Evolutionary conservation across 2,113 vertebrate genomes (phyloP), one percentile per base, ranked within the genome.

Genomic region (Antennarius striatus): DNA sequence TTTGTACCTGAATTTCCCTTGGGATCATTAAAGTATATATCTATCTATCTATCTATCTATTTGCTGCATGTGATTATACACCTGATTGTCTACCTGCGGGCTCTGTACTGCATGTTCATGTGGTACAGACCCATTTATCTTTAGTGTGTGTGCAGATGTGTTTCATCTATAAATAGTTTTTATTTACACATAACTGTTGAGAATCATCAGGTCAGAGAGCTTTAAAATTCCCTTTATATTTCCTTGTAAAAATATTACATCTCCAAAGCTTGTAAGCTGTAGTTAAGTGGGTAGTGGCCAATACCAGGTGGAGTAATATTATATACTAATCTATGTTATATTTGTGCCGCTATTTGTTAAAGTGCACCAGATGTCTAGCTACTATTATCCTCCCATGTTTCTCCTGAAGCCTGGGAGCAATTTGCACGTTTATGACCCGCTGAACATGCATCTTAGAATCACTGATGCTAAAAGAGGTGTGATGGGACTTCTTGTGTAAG

Each of bases 391-490:
- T 63, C 29, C 39, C 10, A 39, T 56, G 4, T 56, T 46, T n/a
- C 51, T 47, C 2, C 10, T 43, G 0, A 36, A 14, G 39, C 43
- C 10, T 11, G 36, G 53, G 47, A 40, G 16, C 62, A 68, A 48
- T 63, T 73, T 55, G 17, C 15, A 59, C 42, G 14, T 61, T n/a
- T 51, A 48, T 61, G 54, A 60, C 45, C 45, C 45, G 17, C 29
- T 64, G 42, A 46, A 22, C 39, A 55, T 59, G 56, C 39, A 52
- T 12, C 42, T 29, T n/a, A 56, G n/a, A 76, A 56, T 71, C 29
- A 53, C 22, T 60, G 15, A 49, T 73, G 30, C 52, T 62, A 22
- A 72, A 36, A 30, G 10, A 8, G 68, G 42, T 66, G 45, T 69
- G 11, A 50, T 48, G 12, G 16, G 54, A 62, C n/a, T 71, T 53